These are phyloP conservation scores for Gastrophysa polygoni DNA, from an alignment of 2,888 invertebrate genomes.

Conservation along the genomic window DNA sequence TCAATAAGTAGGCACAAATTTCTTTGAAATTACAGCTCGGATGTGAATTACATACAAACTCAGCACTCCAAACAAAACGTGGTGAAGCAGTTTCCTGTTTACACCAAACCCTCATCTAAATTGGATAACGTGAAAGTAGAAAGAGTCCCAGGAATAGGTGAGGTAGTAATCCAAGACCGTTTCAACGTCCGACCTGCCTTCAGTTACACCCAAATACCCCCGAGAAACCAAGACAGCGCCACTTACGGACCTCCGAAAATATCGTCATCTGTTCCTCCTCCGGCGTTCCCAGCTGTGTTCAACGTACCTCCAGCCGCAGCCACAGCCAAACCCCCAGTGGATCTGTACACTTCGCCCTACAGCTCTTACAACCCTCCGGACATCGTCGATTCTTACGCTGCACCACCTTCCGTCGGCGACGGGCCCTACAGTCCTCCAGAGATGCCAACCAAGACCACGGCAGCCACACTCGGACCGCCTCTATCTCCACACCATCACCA, in stretches of 20 bases:
- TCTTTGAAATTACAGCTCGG: constrained; percentile 48
- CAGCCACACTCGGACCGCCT: constrained; percentile 44
- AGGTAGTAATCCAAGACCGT: constrained; percentile 54
- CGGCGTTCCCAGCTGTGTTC: constrained; percentile 34
- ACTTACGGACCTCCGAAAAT: constrained; percentile 16
- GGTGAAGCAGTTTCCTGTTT: constrained; percentile 42
- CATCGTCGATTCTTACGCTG: constrained; percentile 6
- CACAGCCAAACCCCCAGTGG: constrained; percentile 33
- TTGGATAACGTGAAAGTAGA: constrained; percentile 31
- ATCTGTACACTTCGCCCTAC: constrained; percentile 49
- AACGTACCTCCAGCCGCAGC: constrained; percentile 29
- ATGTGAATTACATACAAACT: constrained; percentile 45
- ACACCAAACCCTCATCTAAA: constrained; percentile 32
- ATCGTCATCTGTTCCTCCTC: constrained; percentile 14
- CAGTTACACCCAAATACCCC: constrained; percentile 41
- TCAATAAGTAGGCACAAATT: too few species aligned
- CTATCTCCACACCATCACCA: constrained; percentile 27
- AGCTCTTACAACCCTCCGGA: constrained; percentile 51
- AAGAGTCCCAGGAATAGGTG: constrained; percentile 50
- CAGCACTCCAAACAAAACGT: constrained; percentile 45
- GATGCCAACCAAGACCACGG: constrained; percentile 18
- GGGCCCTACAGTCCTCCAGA: constrained; percentile 16
- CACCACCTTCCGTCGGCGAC: constrained; percentile 14
- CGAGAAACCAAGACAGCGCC: constrained; percentile 7
- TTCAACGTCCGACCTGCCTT: constrained; percentile 56